phyloP scores from a whole-genome alignment of 2,797 vertebrate species.

The Taenioides sp. region DNA sequence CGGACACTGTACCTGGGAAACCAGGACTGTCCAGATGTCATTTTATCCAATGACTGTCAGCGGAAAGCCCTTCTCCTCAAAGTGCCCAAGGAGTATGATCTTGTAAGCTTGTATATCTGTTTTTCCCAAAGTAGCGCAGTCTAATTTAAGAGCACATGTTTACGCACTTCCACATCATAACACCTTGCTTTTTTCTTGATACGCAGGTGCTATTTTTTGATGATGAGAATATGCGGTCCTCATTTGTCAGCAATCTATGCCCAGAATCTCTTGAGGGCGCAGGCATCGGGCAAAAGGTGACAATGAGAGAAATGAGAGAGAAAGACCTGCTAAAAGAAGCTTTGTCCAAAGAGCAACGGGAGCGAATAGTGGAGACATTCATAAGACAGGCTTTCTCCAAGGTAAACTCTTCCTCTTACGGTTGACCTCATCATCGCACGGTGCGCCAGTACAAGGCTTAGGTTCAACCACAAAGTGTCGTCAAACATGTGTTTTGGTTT shows the following conservation, averaged over 20 bases:
- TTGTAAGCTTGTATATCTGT: constrained; percentile 75
- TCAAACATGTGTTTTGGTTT: constrained; percentile 56
- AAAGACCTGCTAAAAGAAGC: constrained; percentile 83
- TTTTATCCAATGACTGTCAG: constrained; percentile 82
- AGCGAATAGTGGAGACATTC: constrained; percentile 90
- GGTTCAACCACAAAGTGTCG: constrained; percentile 36
- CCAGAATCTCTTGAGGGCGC: constrained; percentile 62
- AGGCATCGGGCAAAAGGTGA: constrained; percentile 54
- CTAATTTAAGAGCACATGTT: constrained; percentile 13
- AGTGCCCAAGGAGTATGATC: constrained; percentile 90
- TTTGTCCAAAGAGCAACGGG: constrained; percentile 87
- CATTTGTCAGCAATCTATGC: constrained; percentile 75
- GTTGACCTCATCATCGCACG: constrained; percentile 41
- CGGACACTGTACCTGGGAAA: constrained; percentile 79
- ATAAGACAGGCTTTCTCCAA: constrained; percentile 92
- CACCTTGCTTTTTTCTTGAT: constrained; percentile 15
- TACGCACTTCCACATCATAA: constrained; percentile 13
- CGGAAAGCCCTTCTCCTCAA: constrained; percentile 83
- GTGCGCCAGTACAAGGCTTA: constrained; percentile 27
- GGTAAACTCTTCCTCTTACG: constrained; percentile 69
- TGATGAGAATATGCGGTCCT: constrained; percentile 74
- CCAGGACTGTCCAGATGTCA: constrained; percentile 74
- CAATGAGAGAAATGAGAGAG: constrained; percentile 77
- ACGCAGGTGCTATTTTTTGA: constrained; percentile 89
- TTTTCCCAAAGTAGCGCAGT: constrained; percentile 13